Evolutionary conservation across 2,113 vertebrate species (phyloP), one percentile per base, ranked within the genome.

Genomic region (Corapipo altera): DNA sequence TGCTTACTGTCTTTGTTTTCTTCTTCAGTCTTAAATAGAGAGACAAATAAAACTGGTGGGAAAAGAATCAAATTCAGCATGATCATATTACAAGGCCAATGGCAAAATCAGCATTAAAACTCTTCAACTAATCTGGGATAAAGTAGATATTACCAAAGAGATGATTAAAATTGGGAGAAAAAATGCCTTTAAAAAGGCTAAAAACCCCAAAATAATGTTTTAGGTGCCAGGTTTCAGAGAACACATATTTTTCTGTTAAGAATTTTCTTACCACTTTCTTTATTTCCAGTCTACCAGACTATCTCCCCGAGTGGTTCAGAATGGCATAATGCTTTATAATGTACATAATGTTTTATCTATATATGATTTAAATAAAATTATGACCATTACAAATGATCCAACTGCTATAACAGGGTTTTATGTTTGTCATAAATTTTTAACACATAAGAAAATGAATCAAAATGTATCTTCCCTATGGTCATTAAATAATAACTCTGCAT

Each of bases 381-480:
- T 93, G 95, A 94, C 90, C 88, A 81, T 96, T 93, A 95, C 86
- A 88, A 95, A 97, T 91, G 82, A 95, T 86, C 66, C 32, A 78
- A 58, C 44, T 44, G 57, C 88, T 95, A 43, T 94, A 96, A 89
- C 35, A 81, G 65, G 83, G 52, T 96, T 97, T 97, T 96, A 96
- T 97, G 93, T 97, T 97, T 92, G 95, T 62, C 91, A 95, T 96
- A 95, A 96, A 97, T 96, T 96, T 96, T 96, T 97, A 95, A 95
- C 70, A 81, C 4, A 0, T 74, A 89, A 87, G 92, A 96, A 94
- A 96, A 94, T 96, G 95, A 94, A 96, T 95, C 51, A 95, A 95
- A 96, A 92, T 69, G 16, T 86, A 72, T 91, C 90, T 95, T 58
- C 80, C 85, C 15, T 61, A 75, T 81, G 92, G 72, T 95, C 88